A percentile compares a stretch with the other conserved stretches of the same genome.
These are phyloP conservation scores for Polydrusus pterygomalis DNA, from an alignment of 2,888 invertebrate genomes.

Conservation along the genomic window DNA sequence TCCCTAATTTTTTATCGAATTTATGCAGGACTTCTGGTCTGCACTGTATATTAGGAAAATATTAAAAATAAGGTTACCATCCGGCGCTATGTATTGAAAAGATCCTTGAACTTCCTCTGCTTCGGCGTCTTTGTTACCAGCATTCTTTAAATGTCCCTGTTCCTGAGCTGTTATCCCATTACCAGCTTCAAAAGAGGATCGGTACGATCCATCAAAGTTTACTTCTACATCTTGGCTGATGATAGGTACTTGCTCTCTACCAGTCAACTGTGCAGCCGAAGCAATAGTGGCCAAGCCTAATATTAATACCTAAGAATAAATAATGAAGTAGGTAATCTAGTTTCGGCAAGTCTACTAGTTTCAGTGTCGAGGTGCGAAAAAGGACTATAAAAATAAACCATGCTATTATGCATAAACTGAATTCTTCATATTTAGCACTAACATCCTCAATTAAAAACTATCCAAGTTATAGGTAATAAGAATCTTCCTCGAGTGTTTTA, in stretches of 20 bases:
- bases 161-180: slow-evolving; percentile 74
- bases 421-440: too few relatives aligned
- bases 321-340: too few relatives aligned
- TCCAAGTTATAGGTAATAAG: too few relatives aligned
- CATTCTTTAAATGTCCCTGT: slow-evolving; percentile 65
- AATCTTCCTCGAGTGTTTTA: too few relatives aligned
- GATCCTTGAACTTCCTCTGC: slow-evolving; percentile 74
- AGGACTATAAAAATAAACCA: too few relatives aligned
- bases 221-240: slow-evolving; percentile 80
- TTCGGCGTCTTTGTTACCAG: slow-evolving; percentile 67
- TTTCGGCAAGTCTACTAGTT: too few relatives aligned
- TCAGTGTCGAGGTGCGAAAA: too few relatives aligned
- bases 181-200: slow-evolving; percentile 74
- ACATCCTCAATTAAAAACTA: too few relatives aligned
- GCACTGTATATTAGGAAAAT: too few relatives aligned
- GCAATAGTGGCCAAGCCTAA: slow-evolving; percentile 59
- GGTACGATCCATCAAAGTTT: slow-evolving; percentile 81
- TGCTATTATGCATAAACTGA: too few relatives aligned
- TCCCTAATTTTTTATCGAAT: too few relatives aligned
- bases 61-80: slow-evolving; percentile 71
- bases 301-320: slow-evolving; percentile 49
- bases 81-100: slow-evolving; percentile 77
- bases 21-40: too few relatives aligned
- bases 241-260: slow-evolving; percentile 79
- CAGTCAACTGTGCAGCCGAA: slow-evolving; percentile 64